A percentile compares a stretch with the other conserved stretches of the same genome.
phyloP scores from a whole-genome alignment of 2,797 vertebrate genomes.

The Neosilurus hyrtlii region DNA sequence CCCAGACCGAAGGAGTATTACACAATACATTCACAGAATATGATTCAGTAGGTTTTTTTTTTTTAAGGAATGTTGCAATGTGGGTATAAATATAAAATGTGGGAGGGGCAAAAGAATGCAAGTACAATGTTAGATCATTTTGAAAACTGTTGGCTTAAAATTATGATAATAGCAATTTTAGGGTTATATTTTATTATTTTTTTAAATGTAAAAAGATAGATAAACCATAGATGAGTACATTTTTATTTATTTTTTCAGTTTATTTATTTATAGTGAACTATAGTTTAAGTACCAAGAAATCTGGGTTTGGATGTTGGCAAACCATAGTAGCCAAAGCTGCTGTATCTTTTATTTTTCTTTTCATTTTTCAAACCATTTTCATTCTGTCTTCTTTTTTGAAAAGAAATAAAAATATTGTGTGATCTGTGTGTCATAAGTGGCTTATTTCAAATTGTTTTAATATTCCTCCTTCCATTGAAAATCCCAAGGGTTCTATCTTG shows the following conservation, averaged over 20 bases:
- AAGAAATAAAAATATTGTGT: slow-evolving; percentile 69
- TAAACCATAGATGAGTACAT: slow-evolving; percentile 74
- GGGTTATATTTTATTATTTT: slow-evolving; percentile 67
- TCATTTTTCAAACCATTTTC: slow-evolving; percentile 66
- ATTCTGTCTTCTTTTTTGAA: slow-evolving; percentile 74
- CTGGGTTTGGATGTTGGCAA: slow-evolving; percentile 58
- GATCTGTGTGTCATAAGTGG: slow-evolving; percentile 53
- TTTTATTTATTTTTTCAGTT: slow-evolving; percentile 84
- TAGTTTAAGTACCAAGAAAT: slow-evolving; percentile 64
- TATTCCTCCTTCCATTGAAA: neutral
- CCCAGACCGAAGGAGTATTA: slow-evolving; percentile 16
- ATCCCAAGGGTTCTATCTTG: neutral
- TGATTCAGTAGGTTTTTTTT: slow-evolving; percentile 25
- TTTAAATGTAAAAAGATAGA: slow-evolving; percentile 67
- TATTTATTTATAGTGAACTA: slow-evolving; percentile 83
- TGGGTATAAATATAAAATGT: slow-evolving; percentile 38
- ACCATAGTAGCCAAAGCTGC: slow-evolving; percentile 75
- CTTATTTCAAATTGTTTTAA: neutral
- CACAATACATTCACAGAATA: slow-evolving; percentile 31
- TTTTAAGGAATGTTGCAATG: slow-evolving; percentile 55
- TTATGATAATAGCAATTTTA: slow-evolving; percentile 33
- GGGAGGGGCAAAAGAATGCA: slow-evolving; percentile 59
- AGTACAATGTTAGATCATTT: neutral
- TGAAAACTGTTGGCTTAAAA: slow-evolving; percentile 14
- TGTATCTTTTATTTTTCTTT: slow-evolving; percentile 62